Percentiles rank a stretch among this genome's conserved stretches.
phyloP scores from a whole-genome alignment of 2,888 invertebrate species.

The Tetragnatha montana region DNA sequence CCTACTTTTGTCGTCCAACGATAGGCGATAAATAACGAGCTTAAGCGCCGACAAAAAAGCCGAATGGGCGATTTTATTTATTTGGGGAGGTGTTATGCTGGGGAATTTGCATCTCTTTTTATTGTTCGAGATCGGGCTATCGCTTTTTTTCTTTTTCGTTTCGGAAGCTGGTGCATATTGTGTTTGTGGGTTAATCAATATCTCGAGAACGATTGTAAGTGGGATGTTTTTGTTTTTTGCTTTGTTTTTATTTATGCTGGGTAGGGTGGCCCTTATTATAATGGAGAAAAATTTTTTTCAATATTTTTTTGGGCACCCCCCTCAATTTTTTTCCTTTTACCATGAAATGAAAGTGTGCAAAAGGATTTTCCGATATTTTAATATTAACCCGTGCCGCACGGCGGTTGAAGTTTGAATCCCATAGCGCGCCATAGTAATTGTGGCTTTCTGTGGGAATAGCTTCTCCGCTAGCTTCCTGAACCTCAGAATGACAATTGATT shows the following conservation, averaged over 20 bases:
- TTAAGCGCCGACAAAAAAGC: not conserved
- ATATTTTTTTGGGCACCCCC: no score
- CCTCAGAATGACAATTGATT: no score
- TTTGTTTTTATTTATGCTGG: slow-evolving; percentile 9
- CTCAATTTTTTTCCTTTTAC: no score
- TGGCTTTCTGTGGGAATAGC: no score
- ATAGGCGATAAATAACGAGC: slow-evolving; percentile 8
- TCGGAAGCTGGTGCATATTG: slow-evolving; percentile 7
- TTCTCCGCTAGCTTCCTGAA: no score
- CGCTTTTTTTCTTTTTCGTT: slow-evolving; percentile 10
- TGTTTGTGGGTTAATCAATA: not conserved
- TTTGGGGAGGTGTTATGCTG: not conserved
- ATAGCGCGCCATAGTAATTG: no score
- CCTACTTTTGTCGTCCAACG: slow-evolving; percentile 42
- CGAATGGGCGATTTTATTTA: slow-evolving; percentile 2
- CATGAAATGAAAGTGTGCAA: no score
- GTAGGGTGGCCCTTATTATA: no score
- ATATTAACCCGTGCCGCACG: no score
- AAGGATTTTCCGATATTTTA: no score
- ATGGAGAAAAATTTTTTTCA: no score
- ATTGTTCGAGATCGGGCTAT: slow-evolving; percentile 15
- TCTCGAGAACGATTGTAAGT: not conserved
- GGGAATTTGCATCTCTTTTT: slow-evolving; percentile 15
- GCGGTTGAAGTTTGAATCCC: no score
- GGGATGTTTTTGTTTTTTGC: not conserved